Evolutionary conservation across 2,113 vertebrate genomes (phyloP), one percentile per base, ranked within the genome.

Genomic region (Eleginops maclovinus): DNA sequence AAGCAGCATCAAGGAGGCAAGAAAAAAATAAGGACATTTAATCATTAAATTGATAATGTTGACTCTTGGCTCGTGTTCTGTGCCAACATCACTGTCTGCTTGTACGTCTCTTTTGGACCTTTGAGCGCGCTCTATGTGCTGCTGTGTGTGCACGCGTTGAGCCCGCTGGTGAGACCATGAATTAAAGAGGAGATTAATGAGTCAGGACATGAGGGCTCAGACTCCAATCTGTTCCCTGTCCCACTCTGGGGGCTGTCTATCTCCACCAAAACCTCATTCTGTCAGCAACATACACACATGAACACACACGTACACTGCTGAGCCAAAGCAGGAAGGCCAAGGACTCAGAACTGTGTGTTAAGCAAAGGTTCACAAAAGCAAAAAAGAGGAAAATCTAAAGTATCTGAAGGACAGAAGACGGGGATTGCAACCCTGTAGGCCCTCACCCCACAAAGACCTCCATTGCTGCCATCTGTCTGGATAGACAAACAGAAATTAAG

Each of bases 161-260:
- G 81, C 91, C 68, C 72, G 77, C 53, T n/a, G 60, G 89, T 84
- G 88, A 69, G 79, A 76, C 87, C 83, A 92, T 92, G 91, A 93
- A 93, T 93, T 93, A 93, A 93, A 93, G 85, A 92, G 54, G 69
- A 94, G 93, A 94, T 94, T 93, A 94, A 94, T 93, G 90, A 94
- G 90, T 91, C 89, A 92, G 92, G 88, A 93, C 88, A 86, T 54
- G 87, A 81, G 84, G 91, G 88, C 85, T 91, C 90, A 91, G 89
- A 91, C 92, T 85, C 82, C 91, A 94, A 93, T 92, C 92, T 94
- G 93, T 93, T 93, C 90, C 63, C 66, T 64, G 82, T 53, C 83
- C 72, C 86, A 87, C 89, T 83, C 78, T 76, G 82, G 89, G 86
- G 91, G 71, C 62, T 15, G 62, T 67, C 51, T 78, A 82, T 87